phyloP scores from a whole-genome alignment of 2,888 invertebrate species.

The Prenolepis imparis region DNA sequence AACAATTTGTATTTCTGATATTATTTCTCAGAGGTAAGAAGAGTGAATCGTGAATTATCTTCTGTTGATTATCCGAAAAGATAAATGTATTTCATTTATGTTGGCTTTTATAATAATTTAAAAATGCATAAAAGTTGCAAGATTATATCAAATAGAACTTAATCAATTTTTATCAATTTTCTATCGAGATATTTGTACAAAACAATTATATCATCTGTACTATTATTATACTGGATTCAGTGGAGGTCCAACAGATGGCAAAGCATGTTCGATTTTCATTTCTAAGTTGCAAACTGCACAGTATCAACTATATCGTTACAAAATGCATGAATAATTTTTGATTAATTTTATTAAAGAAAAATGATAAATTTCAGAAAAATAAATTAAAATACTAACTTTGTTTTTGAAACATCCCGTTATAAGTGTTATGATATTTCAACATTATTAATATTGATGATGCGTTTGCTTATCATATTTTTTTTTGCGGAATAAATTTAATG shows the following conservation, averaged over 20 bases:
- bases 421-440: neutral
- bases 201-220: neutral
- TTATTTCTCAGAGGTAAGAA: constrained; percentile 14
- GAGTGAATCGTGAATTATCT: constrained; percentile 7
- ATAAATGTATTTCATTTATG: neutral
- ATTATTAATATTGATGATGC: neutral
- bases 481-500: neutral
- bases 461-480: neutral
- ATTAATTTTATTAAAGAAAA: neutral
- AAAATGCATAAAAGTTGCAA: neutral
- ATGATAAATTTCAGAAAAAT: neutral
- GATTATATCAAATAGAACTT: neutral
- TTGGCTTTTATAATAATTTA: neutral
- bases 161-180: neutral
- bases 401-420: too few species aligned
- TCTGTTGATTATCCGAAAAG: neutral
- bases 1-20: neutral
- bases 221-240: constrained; percentile 4
- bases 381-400: neutral
- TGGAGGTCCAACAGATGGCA: constrained; percentile 26
- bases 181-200: neutral
- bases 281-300: neutral
- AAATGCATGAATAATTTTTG: neutral
- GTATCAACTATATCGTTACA: neutral
- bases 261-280: neutral